Base-by-base conservation (phyloP, 2,888 invertebrate genomes). In the Erebia epiphron region DNA sequence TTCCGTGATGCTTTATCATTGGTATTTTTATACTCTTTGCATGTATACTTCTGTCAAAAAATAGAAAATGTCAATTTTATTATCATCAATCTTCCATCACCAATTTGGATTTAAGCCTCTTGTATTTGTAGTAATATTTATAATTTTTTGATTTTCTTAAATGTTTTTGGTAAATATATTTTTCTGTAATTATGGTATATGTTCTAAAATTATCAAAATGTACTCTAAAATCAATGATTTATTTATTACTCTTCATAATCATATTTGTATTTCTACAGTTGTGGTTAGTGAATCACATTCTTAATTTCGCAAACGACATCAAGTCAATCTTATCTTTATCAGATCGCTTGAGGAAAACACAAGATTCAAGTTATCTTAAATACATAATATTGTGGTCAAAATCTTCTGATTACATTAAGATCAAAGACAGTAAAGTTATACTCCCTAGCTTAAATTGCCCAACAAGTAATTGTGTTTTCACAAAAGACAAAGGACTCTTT, bases 401-500 rank as follows among this genome's bases (percentile, higher is more conserved):
- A 13, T 66, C 73, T 26, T 57, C 71, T 68, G 26, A 71, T 69
- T 65, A 68, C 10, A 66, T 68, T 62, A 11, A 18, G 13, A 58
- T 67, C 16, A 69, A 73, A 69, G 69, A 69, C n/a, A 60, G 54
- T 60, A 62, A 69, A 72, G 60, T 63, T 60, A 57, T 66, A 62
- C 73, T 73, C 21, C 58, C 73, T 14, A 69, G 35, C 0, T 69
- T 79, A 63, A 79, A 80, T 49, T 86, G 84, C 70, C 69, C 79
- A 21, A 58, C 78, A 50, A 76, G 73, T 26, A 82, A 84, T 67
- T 87, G 86, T 67, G 65, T 80, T 68, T 80, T 86, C 21, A 84
- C 83, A 11, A 71, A 75, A 56, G 75, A 86, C 67, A 82, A 71
- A 70, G 64, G 68, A 62, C 26, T 75, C 41, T 75, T 82, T n/a